A percentile compares a stretch with the other conserved stretches of the same genome.
These are phyloP conservation scores for Capitulum mitella DNA, from an alignment of 2,888 invertebrate genomes.

Conservation along the genomic window DNA sequence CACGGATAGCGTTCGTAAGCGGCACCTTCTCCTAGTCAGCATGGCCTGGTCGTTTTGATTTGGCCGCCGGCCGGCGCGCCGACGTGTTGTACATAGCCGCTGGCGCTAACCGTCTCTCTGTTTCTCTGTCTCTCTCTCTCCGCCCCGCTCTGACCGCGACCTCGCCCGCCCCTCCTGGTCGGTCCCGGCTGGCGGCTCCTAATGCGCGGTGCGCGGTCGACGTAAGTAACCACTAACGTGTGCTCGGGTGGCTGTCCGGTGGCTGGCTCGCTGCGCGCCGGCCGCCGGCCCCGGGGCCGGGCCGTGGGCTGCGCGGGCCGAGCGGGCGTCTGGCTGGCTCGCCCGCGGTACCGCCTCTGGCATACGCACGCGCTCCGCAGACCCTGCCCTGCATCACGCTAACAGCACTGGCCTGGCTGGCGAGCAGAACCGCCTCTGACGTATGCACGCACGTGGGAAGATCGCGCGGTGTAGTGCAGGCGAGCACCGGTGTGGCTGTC, in stretches of 20 bases:
- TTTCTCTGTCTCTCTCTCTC: neutral
- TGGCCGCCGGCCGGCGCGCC: neutral
- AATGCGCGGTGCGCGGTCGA: neutral
- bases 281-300: too few relatives aligned
- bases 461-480: too few relatives aligned
- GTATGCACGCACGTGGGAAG: too few relatives aligned
- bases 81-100: neutral
- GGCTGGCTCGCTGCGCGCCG: too few relatives aligned
- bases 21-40: constrained; percentile 4
- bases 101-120: neutral
- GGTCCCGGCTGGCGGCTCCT: neutral
- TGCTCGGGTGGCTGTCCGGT: neutral
- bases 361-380: too few relatives aligned
- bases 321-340: too few relatives aligned
- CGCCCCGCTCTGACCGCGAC: neutral
- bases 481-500: too few relatives aligned
- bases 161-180: neutral
- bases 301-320: too few relatives aligned
- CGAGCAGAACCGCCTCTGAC: too few relatives aligned
- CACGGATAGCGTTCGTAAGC: constrained; percentile 9
- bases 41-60: neutral
- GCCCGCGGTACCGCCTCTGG: too few relatives aligned
- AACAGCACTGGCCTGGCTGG: too few relatives aligned
- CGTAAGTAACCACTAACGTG: neutral
- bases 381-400: too few relatives aligned